Conservation (phyloP, 1,140 invertebrate genomes). For the Bombus waltoni region DNA sequence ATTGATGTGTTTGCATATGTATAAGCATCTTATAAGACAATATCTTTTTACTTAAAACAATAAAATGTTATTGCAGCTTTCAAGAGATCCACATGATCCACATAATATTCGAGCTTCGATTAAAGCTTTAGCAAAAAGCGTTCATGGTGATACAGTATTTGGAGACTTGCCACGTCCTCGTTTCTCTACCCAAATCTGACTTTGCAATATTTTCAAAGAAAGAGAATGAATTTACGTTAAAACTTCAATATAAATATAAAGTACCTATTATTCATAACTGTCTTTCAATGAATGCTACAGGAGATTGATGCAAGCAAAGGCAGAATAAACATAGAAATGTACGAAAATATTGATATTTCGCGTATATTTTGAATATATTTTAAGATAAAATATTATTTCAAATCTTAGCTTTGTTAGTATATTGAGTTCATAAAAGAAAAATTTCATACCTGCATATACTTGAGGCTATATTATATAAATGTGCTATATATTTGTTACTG, state of each 20-base stretch:
- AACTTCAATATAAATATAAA: constrained; percentile 44
- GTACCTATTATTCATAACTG: constrained; percentile 61
- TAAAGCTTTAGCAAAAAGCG: constrained; percentile 92
- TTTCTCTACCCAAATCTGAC: constrained; percentile 91
- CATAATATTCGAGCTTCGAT: constrained; percentile 93
- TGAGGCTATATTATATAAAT: constrained; percentile 38
- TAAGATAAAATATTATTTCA: constrained; percentile 47
- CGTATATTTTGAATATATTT: constrained; percentile 59
- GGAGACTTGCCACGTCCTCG: constrained; percentile 91
- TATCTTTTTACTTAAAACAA: constrained; percentile 12
- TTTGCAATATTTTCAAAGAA: constrained; percentile 49
- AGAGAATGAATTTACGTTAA: constrained; percentile 46
- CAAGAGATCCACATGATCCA: constrained; percentile 78
- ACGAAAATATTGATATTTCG: constrained; percentile 41
- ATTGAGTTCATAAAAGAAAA: constrained; percentile 35
- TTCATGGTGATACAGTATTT: constrained; percentile 92
- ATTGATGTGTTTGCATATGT: background rate
- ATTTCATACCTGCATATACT: constrained; percentile 45
- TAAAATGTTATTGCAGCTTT: constrained; percentile 64
- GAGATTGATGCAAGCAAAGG: constrained; percentile 54
- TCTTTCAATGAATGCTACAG: constrained; percentile 57
- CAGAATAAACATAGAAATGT: constrained; percentile 48
- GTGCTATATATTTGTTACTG: constrained; percentile 49
- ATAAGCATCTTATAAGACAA: background rate
- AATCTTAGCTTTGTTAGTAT: constrained; percentile 41